Conservation (phyloP, 2,113 vertebrate genomes). For the Dolichotis patagonum region DNA sequence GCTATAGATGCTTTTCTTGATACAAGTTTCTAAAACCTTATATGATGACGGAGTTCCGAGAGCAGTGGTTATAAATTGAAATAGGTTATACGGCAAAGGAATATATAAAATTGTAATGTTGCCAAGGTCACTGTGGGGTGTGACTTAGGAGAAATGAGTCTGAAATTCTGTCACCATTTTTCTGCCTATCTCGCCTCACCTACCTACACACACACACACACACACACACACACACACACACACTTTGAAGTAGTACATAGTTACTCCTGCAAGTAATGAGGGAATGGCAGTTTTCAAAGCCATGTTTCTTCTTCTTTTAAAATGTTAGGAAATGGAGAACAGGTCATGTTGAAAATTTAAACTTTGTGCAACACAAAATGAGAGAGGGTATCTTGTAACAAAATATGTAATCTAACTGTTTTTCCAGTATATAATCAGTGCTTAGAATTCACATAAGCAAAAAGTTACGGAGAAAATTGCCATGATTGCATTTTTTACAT, state of each 20-base stretch:
- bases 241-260: neutral
- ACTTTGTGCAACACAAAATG: constrained; percentile 9
- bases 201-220: neutral
- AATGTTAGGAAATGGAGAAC: neutral
- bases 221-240: neutral
- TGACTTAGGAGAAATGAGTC: neutral
- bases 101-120: neutral
- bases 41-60: neutral
- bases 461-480: constrained; percentile 27
- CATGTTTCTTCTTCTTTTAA: constrained; percentile 18
- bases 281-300: neutral
- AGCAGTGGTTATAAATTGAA: neutral
- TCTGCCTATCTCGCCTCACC: neutral
- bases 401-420: neutral
- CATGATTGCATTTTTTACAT: neutral
- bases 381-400: neutral
- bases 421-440: constrained; percentile 18
- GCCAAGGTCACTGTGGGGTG: neutral
- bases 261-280: neutral
- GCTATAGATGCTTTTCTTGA: constrained; percentile 7
- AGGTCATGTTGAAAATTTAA: neutral
- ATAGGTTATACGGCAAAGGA: neutral
- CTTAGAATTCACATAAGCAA: constrained; percentile 48
- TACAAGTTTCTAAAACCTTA: constrained; percentile 2
- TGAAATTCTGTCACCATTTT: neutral